phyloP scores from a whole-genome alignment of 2,113 vertebrate species.

The Barnardius zonarius region DNA sequence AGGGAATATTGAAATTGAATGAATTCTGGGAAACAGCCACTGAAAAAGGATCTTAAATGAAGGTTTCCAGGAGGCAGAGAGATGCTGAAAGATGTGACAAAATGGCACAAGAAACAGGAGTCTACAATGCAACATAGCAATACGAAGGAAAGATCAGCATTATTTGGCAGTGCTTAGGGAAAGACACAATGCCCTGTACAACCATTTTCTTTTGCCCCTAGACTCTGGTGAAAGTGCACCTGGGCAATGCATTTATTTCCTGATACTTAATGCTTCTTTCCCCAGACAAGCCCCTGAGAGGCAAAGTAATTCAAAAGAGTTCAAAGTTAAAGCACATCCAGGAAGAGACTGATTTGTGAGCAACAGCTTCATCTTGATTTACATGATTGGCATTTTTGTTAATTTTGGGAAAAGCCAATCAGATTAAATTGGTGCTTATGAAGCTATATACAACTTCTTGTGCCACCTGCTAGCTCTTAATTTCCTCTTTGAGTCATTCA shows the following conservation, averaged over 20 bases:
- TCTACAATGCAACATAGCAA: neutral
- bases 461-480: constrained; percentile 23
- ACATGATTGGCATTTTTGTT: neutral
- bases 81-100: neutral
- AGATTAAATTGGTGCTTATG: constrained; percentile 1
- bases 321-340: neutral
- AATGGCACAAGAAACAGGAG: neutral
- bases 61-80: neutral
- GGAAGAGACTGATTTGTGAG: neutral
- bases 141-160: neutral
- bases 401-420: neutral
- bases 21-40: neutral
- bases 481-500: constrained; percentile 24
- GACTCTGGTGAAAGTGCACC: neutral
- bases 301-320: neutral
- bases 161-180: neutral
- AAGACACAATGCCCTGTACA: neutral
- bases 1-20: neutral
- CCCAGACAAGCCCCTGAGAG: neutral
- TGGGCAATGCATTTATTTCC: neutral
- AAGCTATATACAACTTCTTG: neutral
- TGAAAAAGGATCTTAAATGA: neutral
- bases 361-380: neutral
- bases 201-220: neutral
- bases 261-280: neutral